Conservation (phyloP, 2,113 vertebrate species). For the Nothobranchius furzeri region DNA sequence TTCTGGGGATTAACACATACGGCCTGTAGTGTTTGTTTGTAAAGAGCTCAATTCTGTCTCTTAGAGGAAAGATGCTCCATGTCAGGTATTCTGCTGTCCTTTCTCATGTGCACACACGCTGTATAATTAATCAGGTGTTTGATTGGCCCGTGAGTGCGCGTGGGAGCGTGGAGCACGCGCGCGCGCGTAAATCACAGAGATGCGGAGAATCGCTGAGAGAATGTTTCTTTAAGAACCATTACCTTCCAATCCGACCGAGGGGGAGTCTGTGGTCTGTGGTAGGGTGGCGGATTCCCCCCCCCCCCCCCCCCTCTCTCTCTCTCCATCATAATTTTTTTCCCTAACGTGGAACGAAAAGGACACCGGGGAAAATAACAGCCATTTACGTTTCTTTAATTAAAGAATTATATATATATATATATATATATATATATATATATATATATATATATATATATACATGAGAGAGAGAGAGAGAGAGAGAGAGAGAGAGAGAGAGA, state of each 20-base stretch:
- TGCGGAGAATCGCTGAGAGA: constrained; percentile 74
- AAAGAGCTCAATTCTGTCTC: no score
- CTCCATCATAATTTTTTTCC: neutral
- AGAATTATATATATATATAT: no score
- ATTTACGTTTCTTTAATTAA: neutral
- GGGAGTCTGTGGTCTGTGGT: constrained; percentile 71
- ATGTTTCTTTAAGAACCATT: constrained; percentile 84
- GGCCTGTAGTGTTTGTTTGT: neutral
- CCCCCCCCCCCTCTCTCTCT: constrained; percentile 19
- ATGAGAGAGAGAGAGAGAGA: no score
- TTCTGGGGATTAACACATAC: no score
- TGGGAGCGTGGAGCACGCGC: constrained; percentile 40
- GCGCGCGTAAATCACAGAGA: constrained; percentile 68
- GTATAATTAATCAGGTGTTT: constrained; percentile 69
- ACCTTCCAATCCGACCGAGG: constrained; percentile 76
- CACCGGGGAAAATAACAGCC: constrained; percentile 23
- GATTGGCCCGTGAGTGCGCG: constrained; percentile 53
- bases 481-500: no score
- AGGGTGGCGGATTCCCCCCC: constrained; percentile 72
- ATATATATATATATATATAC: no score
- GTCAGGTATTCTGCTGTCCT: constrained; percentile 24
- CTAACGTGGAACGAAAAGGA: constrained; percentile 13
- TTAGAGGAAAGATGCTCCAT: neutral
- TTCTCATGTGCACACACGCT: constrained; percentile 30
- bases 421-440: no score